phyloP scores from a whole-genome alignment of 2,888 invertebrate species.

The Chloroclysta siterata region DNA sequence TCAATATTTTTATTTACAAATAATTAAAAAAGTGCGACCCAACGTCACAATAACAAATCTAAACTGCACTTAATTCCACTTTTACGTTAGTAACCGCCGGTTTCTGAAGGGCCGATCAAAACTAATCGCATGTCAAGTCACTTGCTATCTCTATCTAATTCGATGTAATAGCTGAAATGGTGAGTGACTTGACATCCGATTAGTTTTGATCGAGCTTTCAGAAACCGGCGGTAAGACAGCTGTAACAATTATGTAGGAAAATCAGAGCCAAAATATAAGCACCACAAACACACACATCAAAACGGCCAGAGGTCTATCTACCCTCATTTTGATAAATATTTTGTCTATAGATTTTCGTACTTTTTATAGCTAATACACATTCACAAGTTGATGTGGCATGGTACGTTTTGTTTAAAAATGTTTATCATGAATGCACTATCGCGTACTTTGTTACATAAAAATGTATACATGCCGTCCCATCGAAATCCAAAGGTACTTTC shows the following conservation, averaged over 20 bases:
- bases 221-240: too few species aligned
- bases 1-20: conserved; percentile 74
- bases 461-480: not conserved
- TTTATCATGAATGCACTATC: conserved; percentile 21
- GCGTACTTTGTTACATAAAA: conserved; percentile 35
- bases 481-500: not conserved
- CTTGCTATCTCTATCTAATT: too few species aligned
- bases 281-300: conserved; percentile 8
- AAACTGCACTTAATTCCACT: conserved; percentile 47
- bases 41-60: conserved; percentile 67
- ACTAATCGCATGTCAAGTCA: too few species aligned
- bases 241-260: not conserved
- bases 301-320: not conserved
- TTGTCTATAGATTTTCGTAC: conserved; percentile 2
- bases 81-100: conserved; percentile 34
- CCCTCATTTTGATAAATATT: conserved; percentile 2
- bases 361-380: not conserved
- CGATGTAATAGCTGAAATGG: too few species aligned
- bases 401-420: conserved; percentile 15
- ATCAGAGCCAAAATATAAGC: not conserved
- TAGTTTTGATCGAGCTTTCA: too few species aligned
- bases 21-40: conserved; percentile 70
- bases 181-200: too few species aligned
- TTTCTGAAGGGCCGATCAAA: too few species aligned
- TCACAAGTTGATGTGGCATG: not conserved